These are phyloP conservation scores for Chironomus tentans DNA, from an alignment of 2,888 invertebrate species.

Conservation along the genomic window DNA sequence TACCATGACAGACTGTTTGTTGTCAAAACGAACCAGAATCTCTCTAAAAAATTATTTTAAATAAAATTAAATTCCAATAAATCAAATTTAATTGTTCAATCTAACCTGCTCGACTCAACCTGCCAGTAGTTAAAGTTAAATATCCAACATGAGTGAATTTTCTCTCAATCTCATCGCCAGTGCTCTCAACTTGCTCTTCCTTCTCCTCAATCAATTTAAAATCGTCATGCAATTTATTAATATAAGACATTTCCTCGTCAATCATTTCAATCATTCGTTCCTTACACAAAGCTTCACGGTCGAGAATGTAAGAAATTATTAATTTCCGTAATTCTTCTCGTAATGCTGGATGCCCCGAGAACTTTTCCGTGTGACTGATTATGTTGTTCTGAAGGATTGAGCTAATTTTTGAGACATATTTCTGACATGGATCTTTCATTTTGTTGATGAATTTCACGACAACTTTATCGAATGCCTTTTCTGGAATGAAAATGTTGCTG, in stretches of 20 bases:
- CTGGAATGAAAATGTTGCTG: conserved; percentile 97
- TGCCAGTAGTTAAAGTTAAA: not conserved
- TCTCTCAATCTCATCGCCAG: not conserved
- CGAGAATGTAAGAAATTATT: conserved; percentile 86
- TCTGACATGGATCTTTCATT: conserved; percentile 94
- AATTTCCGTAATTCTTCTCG: conserved; percentile 98
- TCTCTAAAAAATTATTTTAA: conserved; percentile 91
- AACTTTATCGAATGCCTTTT: conserved; percentile 99
- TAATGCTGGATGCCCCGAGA: conserved; percentile 81
- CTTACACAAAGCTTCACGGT: conserved; percentile 92
- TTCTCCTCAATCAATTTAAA: conserved; percentile 63
- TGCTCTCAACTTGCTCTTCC: not conserved
- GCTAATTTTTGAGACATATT: conserved; percentile 97
- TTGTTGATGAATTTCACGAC: conserved; percentile 96
- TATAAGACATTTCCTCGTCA: conserved; percentile 94
- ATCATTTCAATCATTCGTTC: conserved; percentile 87
- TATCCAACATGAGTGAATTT: not conserved
- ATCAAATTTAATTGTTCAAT: not conserved
- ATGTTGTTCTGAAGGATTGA: conserved; percentile 93
- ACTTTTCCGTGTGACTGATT: conserved; percentile 46
- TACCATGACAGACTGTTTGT: conserved; percentile 98
- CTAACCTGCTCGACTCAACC: not conserved
- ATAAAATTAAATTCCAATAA: not conserved
- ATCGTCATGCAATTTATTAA: conserved; percentile 99
- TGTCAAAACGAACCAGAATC: conserved; percentile 95